These are phyloP conservation scores for Psilanteris sp. DNA, from an alignment of 1,140 invertebrate genomes.

Conservation along the genomic window DNA sequence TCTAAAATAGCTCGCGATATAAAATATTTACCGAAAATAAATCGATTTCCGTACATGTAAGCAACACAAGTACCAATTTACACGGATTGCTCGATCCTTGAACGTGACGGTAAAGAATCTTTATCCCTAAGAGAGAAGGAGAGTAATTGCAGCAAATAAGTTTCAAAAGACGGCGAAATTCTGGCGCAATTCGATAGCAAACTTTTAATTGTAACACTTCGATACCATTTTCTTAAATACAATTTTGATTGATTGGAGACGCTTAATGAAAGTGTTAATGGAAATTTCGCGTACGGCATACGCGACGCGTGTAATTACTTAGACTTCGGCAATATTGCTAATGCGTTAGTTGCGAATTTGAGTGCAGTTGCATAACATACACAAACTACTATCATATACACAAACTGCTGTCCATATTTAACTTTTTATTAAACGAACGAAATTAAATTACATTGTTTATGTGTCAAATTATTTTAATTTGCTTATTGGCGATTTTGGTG, in stretches of 20 bases:
- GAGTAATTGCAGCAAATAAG: constrained; percentile 15
- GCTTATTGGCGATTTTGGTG: too few relatives aligned
- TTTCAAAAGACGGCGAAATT: constrained; percentile 9
- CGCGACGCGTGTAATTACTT: constrained; percentile 35
- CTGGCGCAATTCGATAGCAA: neutral
- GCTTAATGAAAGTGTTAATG: constrained; percentile 57
- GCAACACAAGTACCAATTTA: constrained; percentile 10
- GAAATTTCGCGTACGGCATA: constrained; percentile 42
- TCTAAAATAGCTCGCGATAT: neutral
- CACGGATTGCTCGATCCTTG: constrained; percentile 1
- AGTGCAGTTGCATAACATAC: constrained; percentile 2
- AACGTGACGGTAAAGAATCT: constrained; percentile 2
- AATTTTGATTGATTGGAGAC: constrained; percentile 31
- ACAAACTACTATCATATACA: too few relatives aligned
- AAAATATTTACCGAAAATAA: constrained; percentile 20
- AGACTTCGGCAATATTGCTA: constrained; percentile 45
- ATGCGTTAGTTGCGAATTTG: constrained; percentile 21
- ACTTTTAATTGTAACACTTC: constrained; percentile 18
- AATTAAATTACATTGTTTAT: too few relatives aligned
- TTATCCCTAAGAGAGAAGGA: neutral
- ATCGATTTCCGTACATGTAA: constrained; percentile 1
- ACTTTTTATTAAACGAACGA: too few relatives aligned
- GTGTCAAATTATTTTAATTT: too few relatives aligned
- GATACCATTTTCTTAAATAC: neutral
- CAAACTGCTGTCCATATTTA: too few relatives aligned